These are phyloP conservation scores for Empidonax alnorum DNA, from an alignment of 2,113 vertebrate genomes.

Conservation along the genomic window DNA sequence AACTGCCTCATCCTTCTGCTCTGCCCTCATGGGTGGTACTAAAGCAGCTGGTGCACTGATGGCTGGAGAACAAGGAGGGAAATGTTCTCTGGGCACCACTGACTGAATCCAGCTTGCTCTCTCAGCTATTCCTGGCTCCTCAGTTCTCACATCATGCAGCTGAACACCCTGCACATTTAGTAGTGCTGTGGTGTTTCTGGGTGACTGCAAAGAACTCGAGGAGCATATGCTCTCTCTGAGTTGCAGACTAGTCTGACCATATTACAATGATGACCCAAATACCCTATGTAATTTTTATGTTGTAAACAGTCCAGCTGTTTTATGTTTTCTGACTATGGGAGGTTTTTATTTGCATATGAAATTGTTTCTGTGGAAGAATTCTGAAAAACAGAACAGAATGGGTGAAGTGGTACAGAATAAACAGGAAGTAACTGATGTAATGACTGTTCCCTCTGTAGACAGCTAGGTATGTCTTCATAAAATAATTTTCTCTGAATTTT, in stretches of 20 bases:
- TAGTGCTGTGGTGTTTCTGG: accelerated
- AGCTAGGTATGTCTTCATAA: not conserved
- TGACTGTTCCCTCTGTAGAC: not conserved
- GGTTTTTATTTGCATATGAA: not conserved
- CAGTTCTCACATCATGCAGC: accelerated
- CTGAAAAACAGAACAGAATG: not conserved
- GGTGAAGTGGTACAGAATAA: not conserved
- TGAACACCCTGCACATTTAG: not conserved
- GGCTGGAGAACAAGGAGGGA: not conserved
- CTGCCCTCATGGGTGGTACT: accelerated
- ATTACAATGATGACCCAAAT: not conserved
- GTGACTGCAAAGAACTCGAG: not conserved
- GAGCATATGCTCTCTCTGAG: not conserved
- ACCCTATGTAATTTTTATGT: not conserved
- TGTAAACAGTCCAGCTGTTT: not conserved
- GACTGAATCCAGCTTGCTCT: not conserved
- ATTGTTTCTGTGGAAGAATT: not conserved
- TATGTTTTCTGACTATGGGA: not conserved
- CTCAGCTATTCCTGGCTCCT: not conserved
- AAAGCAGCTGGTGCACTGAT: not conserved
- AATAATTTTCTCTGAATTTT: not conserved
- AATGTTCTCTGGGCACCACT: not conserved
- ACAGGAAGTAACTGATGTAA: not conserved
- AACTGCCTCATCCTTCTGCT: not conserved
- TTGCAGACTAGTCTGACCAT: not conserved